Evolutionary conservation across 1,140 invertebrate species (phyloP).

Genomic region (Chironomus tepperi): DNA sequence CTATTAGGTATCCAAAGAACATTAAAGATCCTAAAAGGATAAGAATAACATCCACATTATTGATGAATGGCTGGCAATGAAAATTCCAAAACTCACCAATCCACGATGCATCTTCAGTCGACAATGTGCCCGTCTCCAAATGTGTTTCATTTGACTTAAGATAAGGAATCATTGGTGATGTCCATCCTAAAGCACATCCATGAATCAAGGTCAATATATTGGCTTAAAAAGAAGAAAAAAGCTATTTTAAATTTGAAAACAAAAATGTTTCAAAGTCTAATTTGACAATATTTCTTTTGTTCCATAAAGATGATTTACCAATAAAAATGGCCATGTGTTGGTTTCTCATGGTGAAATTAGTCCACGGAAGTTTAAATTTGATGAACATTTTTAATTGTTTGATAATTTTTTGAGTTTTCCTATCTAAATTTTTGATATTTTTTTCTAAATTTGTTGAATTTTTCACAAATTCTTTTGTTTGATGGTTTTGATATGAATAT

Average conservation of each 20-base stretch:
- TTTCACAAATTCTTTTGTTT: no score
- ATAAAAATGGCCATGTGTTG: not conserved
- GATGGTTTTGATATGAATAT: no score
- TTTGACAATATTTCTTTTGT: not conserved
- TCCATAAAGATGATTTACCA: not conserved
- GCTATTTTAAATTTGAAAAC: no score
- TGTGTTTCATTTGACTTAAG: conserved; percentile 30
- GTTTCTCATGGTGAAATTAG: not conserved
- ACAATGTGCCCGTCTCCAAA: conserved; percentile 23
- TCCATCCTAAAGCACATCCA: conserved; percentile 34
- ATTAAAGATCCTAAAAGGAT: conserved; percentile 16
- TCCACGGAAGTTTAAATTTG: no score
- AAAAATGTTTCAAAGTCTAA: no score
- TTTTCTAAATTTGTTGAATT: no score
- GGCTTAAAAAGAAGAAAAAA: conserved; percentile 30
- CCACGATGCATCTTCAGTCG: not conserved
- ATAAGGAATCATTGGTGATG: conserved; percentile 32
- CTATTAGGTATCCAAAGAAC: conserved; percentile 27
- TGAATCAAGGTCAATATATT: conserved; percentile 34
- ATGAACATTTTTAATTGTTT: no score
- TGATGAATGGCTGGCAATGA: no score
- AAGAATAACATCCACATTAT: not conserved
- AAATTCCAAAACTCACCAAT: not conserved
- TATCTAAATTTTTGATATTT: no score
- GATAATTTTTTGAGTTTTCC: no score